These are phyloP conservation scores for Gorsachius goisagi DNA, from an alignment of 2,113 vertebrate species.

Conservation along the genomic window DNA sequence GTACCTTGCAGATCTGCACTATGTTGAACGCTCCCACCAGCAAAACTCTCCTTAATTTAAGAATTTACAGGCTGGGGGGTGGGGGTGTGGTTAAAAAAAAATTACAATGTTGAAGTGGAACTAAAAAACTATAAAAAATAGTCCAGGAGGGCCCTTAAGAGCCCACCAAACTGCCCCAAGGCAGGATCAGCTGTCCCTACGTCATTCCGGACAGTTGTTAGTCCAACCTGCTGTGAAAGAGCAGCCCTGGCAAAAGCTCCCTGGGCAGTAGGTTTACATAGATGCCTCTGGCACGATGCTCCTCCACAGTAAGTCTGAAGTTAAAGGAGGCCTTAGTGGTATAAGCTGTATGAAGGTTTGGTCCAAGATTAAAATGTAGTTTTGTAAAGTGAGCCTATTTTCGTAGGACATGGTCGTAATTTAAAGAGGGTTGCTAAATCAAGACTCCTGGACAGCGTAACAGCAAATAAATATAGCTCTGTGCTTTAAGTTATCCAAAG, in stretches of 20 bases:
- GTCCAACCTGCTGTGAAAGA: background rate
- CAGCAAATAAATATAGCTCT: background rate
- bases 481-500: background rate
- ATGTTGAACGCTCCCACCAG: background rate
- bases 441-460: background rate
- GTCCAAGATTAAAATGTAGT: background rate
- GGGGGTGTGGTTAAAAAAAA: background rate
- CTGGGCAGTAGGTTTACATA: background rate
- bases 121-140: background rate
- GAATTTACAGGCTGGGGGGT: background rate
- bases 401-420: background rate
- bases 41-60: background rate
- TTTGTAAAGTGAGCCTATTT: background rate
- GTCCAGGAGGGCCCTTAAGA: background rate
- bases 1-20: background rate
- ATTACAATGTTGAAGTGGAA: background rate
- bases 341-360: background rate
- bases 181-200: background rate
- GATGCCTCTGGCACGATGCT: background rate
- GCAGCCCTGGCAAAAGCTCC: background rate
- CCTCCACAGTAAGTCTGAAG: background rate
- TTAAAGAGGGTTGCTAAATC: background rate
- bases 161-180: background rate
- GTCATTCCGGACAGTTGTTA: rapidly evolving
- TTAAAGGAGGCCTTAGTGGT: background rate